These are phyloP conservation scores for Alcedo quadribrachys DNA, from an alignment of 2,797 vertebrate species.

Conservation along the genomic window DNA sequence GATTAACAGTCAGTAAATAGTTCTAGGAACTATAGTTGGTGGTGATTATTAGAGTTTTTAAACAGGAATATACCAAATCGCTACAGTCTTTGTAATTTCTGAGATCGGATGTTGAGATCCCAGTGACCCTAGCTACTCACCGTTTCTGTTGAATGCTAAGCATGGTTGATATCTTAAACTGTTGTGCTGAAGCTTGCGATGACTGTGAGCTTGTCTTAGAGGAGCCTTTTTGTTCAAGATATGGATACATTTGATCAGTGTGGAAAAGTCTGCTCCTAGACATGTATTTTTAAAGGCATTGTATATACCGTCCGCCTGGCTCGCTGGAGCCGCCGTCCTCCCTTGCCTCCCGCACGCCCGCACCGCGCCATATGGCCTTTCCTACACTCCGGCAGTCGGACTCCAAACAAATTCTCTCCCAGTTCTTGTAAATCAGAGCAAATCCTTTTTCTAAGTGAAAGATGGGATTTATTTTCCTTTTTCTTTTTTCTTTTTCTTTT, in stretches of 20 bases:
- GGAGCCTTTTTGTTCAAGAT: conserved; percentile 73
- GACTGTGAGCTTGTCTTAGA: conserved; percentile 78
- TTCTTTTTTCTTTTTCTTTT: background rate
- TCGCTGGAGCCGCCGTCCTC: background rate
- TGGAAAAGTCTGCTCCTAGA: conserved; percentile 59
- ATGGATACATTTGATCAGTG: conserved; percentile 73
- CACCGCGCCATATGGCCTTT: background rate
- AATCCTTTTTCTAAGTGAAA: conserved; percentile 23
- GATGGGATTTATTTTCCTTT: background rate
- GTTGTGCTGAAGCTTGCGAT: conserved; percentile 78
- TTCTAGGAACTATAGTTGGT: conserved; percentile 67
- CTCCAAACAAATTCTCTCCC: background rate
- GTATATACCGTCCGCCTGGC: conserved; percentile 1
- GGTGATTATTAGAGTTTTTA: conserved; percentile 68
- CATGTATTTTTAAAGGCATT: conserved; percentile 43
- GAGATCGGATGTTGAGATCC: conserved; percentile 68
- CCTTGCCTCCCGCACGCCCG: background rate
- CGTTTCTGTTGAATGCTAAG: conserved; percentile 76
- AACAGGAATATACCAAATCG: conserved; percentile 65
- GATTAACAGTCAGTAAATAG: conserved; percentile 55
- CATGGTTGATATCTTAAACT: conserved; percentile 77
- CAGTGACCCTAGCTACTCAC: conserved; percentile 67
- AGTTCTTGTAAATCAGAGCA: conserved; percentile 34
- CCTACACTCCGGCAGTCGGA: background rate
- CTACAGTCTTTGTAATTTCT: conserved; percentile 76